Conservation (phyloP, 2,113 vertebrate genomes). For the Fregetta grallaria region DNA sequence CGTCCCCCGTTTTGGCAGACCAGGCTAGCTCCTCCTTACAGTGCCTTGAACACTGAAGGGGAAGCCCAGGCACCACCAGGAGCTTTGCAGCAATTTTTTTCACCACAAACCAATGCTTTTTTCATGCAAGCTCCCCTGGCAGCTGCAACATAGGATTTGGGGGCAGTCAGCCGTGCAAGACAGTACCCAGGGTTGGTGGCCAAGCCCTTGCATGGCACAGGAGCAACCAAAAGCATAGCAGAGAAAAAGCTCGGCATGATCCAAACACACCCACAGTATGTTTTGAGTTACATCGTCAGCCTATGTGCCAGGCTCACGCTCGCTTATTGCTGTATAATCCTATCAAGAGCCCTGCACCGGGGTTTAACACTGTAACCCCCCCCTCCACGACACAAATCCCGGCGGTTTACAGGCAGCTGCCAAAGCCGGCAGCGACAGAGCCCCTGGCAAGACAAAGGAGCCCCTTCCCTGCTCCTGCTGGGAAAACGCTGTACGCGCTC, state of each 20-base stretch:
- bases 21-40: too few relatives aligned
- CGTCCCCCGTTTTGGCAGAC: fast-evolving
- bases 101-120: neutral
- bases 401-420: neutral
- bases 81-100: neutral
- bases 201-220: fast-evolving
- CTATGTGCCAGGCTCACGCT: neutral
- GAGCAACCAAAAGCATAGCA: fast-evolving
- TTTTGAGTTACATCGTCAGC: neutral
- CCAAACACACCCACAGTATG: neutral
- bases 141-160: neutral
- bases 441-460: neutral
- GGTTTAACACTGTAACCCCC: neutral
- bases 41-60: neutral
- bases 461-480: neutral
- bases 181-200: neutral
- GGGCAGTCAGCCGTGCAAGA: neutral
- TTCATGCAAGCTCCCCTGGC: neutral
- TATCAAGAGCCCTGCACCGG: neutral
- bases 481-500: fast-evolving
- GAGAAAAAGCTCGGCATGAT: neutral
- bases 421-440: neutral
- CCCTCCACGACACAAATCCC: neutral
- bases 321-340: neutral
- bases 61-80: neutral